These are phyloP conservation scores for Poeciliopsis occidentalis DNA, from an alignment of 2,113 vertebrate species.

Conservation along the genomic window DNA sequence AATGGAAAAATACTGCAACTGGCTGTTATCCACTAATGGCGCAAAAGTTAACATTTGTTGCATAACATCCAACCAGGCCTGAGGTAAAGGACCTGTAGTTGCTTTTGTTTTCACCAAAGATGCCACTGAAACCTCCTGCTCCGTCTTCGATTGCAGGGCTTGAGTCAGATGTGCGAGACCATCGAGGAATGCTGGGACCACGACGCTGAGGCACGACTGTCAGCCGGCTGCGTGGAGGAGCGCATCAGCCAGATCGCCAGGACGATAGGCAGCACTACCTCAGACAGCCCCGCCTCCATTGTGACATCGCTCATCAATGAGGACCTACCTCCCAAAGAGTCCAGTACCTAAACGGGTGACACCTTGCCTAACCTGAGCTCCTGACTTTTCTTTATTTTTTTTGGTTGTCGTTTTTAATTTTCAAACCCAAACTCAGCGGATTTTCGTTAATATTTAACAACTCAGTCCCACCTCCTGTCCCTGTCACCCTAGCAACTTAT, in stretches of 20 bases:
- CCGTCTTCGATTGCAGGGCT: constrained; percentile 81
- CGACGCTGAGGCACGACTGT: constrained; percentile 94
- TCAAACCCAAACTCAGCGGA: constrained; percentile 69
- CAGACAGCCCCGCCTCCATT: constrained; percentile 95
- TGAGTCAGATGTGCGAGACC: constrained; percentile 95
- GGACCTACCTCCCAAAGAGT: constrained; percentile 99
- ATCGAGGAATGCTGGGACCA: constrained; percentile 99
- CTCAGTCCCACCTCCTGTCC: constrained; percentile 6
- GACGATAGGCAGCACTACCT: constrained; percentile 90
- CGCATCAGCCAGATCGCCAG: constrained; percentile 92
- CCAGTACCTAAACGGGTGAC: constrained; percentile 88
- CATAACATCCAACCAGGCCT: too few relatives aligned
- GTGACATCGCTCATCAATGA: constrained; percentile 96
- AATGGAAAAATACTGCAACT: too few relatives aligned
- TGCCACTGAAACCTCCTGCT: background rate
- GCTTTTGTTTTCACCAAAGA: too few relatives aligned
- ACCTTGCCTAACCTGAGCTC: constrained; percentile 50
- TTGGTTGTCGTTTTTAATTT: constrained; percentile 33
- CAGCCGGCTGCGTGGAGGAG: constrained; percentile 96
- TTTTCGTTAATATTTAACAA: constrained; percentile 70
- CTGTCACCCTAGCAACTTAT: constrained; percentile 55
- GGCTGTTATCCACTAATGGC: too few relatives aligned
- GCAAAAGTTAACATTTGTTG: too few relatives aligned
- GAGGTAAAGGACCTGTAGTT: too few relatives aligned
- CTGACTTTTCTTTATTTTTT: constrained; percentile 48